Conservation (phyloP, 2,113 vertebrate species). For the Pluvialis apricaria region DNA sequence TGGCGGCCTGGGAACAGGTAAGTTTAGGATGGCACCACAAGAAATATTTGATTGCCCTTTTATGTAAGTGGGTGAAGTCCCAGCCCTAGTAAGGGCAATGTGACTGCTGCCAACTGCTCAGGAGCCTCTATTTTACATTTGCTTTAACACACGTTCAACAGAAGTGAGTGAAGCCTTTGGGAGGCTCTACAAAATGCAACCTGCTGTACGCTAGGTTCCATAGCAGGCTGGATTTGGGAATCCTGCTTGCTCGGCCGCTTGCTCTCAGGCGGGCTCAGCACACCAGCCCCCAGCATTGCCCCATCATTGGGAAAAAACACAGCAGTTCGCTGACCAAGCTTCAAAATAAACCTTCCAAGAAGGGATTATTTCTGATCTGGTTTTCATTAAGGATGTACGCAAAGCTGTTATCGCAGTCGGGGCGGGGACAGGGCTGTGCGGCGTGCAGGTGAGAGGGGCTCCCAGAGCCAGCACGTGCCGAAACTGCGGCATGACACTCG, state of each 20-base stretch:
- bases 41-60: not conserved
- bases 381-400: not conserved
- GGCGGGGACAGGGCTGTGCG: not conserved
- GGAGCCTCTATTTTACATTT: not conserved
- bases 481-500: rapidly evolving
- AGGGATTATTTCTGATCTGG: not conserved
- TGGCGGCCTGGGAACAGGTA: not conserved
- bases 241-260: rapidly evolving
- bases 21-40: not conserved
- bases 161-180: not conserved
- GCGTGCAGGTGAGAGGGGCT: not conserved
- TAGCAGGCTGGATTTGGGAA: not conserved
- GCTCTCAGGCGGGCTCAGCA: not conserved
- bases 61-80: not conserved
- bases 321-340: not conserved
- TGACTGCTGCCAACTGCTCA: not conserved
- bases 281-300: not conserved
- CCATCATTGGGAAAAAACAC: not conserved
- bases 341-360: not conserved
- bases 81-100: not conserved
- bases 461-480: rapidly evolving
- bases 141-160: not conserved
- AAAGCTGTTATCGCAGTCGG: rapidly evolving
- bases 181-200: not conserved
- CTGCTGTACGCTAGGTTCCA: rapidly evolving